phyloP scores from a whole-genome alignment of 2,888 invertebrate species.

The Oxystoma pomonae region DNA sequence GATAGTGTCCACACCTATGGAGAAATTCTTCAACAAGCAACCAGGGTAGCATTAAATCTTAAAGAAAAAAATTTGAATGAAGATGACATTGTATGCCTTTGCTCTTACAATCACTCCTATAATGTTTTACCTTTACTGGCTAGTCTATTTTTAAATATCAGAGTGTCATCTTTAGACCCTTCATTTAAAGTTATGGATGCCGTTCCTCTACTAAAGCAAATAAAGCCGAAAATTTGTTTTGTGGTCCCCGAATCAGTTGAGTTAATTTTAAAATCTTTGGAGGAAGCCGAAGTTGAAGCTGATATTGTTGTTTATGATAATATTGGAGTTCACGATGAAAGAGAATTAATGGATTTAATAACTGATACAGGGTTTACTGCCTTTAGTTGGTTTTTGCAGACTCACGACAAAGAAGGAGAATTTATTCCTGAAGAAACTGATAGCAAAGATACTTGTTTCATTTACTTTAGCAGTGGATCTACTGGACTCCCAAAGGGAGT shows the following conservation, averaged over 20 bases:
- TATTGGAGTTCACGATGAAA: slow-evolving; percentile 10
- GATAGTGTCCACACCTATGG: slow-evolving; percentile 47
- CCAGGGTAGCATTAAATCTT: slow-evolving; percentile 48
- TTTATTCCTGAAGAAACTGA: slow-evolving; percentile 30
- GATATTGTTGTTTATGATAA: slow-evolving; percentile 36
- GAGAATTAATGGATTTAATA: not conserved
- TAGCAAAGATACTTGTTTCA: slow-evolving; percentile 30
- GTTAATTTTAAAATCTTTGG: slow-evolving; percentile 31
- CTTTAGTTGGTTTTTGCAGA: slow-evolving; percentile 25
- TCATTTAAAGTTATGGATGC: slow-evolving; percentile 32
- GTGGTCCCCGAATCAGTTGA: slow-evolving; percentile 30
- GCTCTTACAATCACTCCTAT: slow-evolving; percentile 49
- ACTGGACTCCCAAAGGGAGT: slow-evolving; percentile 44
- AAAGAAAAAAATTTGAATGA: slow-evolving; percentile 40
- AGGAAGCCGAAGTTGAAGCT: slow-evolving; percentile 26
- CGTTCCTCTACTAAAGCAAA: slow-evolving; percentile 31
- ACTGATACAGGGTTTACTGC: not conserved
- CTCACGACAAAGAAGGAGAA: slow-evolving; percentile 29
- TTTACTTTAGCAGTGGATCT: slow-evolving; percentile 41
- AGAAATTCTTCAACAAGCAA: slow-evolving; percentile 44
- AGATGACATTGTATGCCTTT: slow-evolving; percentile 49
- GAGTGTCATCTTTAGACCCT: slow-evolving; percentile 37
- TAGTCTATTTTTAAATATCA: slow-evolving; percentile 46
- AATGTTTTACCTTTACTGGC: slow-evolving; percentile 50
- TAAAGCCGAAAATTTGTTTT: slow-evolving; percentile 38